Percentiles rank a stretch among this genome's conserved stretches.
Evolutionary conservation across 2,797 vertebrate species (phyloP).

Genomic region (Takifugu ocellatus): DNA sequence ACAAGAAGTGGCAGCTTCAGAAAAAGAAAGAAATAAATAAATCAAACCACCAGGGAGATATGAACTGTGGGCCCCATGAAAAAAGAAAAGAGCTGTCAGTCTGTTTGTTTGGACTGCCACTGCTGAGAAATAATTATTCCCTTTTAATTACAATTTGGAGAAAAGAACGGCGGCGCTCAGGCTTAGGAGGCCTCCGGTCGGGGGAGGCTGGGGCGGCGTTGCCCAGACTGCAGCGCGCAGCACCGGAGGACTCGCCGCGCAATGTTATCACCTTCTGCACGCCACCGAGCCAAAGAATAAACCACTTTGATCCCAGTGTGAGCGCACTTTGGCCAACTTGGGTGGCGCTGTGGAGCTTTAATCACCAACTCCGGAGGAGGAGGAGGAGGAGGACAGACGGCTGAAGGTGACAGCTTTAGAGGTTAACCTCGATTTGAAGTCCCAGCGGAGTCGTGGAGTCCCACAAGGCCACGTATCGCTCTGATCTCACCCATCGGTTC

Average conservation of each 20-base stretch:
- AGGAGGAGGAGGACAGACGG: constrained; percentile 42
- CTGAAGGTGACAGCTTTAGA: constrained; percentile 73
- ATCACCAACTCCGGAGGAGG: constrained; percentile 8
- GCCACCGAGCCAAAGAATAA: constrained; percentile 50
- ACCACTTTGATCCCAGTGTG: constrained; percentile 58
- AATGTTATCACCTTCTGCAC: constrained; percentile 72
- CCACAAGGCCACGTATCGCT: constrained; percentile 53
- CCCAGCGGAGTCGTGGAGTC: constrained; percentile 48
- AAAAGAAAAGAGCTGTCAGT: constrained; percentile 60
- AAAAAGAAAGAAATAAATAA: constrained; percentile 54
- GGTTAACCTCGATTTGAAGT: constrained; percentile 70
- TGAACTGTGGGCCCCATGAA: constrained; percentile 61
- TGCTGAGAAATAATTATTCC: constrained; percentile 75
- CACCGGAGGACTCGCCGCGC: constrained; percentile 43
- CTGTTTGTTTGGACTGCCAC: constrained; percentile 69
- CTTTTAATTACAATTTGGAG: constrained; percentile 78
- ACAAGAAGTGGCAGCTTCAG: constrained; percentile 67
- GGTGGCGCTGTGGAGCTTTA: constrained; percentile 53
- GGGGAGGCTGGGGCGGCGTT: constrained; percentile 32
- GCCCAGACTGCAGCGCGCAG: constrained; percentile 41
- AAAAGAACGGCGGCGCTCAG: constrained; percentile 51
- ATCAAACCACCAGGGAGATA: constrained; percentile 57
- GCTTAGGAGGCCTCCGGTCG: constrained; percentile 50
- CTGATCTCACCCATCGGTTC: constrained; percentile 72
- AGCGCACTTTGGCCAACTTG: constrained; percentile 65